These are phyloP conservation scores for Anagrus nilaparvatae DNA, from an alignment of 1,140 invertebrate genomes.

Conservation along the genomic window DNA sequence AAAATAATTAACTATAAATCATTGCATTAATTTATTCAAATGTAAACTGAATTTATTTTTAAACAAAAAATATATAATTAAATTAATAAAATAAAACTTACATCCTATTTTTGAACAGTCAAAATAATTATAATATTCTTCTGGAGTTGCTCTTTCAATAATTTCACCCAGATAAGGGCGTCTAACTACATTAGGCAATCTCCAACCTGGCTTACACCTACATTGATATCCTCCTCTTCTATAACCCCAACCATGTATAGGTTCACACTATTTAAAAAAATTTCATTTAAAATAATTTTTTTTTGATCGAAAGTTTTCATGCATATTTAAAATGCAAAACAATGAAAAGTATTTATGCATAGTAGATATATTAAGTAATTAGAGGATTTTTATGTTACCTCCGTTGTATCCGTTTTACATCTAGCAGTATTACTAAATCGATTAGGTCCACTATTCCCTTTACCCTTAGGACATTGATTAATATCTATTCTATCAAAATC, in stretches of 20 bases:
- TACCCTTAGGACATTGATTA: slow-evolving; percentile 86
- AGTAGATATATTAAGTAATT: slow-evolving; percentile 9
- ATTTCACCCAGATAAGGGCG: slow-evolving; percentile 88
- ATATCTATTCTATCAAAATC: slow-evolving; percentile 97
- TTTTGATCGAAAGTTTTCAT: slow-evolving; percentile 7
- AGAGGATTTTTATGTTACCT: slow-evolving; percentile 48
- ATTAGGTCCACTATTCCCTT: slow-evolving; percentile 83
- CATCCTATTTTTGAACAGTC: slow-evolving; percentile 87
- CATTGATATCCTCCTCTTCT: slow-evolving; percentile 93
- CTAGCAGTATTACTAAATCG: slow-evolving; percentile 80
- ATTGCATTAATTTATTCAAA: background rate
- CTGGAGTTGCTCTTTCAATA: slow-evolving; percentile 80
- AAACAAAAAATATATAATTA: background rate
- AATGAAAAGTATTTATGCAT: slow-evolving; percentile 6
- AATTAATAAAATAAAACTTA: slow-evolving; percentile 44
- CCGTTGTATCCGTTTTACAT: slow-evolving; percentile 88
- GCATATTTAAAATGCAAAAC: slow-evolving; percentile 3
- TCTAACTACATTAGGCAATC: slow-evolving; percentile 76
- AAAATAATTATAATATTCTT: slow-evolving; percentile 88
- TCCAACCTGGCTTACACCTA: slow-evolving; percentile 79
- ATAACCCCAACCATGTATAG: slow-evolving; percentile 91
- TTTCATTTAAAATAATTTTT: slow-evolving; percentile 1
- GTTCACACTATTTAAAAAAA: slow-evolving; percentile 70
- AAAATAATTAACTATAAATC: slow-evolving; percentile 10
- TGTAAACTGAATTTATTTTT: background rate